Evolutionary conservation across 2,113 vertebrate species (phyloP).

Genomic region (Rhinolophus ferrumequinum): DNA sequence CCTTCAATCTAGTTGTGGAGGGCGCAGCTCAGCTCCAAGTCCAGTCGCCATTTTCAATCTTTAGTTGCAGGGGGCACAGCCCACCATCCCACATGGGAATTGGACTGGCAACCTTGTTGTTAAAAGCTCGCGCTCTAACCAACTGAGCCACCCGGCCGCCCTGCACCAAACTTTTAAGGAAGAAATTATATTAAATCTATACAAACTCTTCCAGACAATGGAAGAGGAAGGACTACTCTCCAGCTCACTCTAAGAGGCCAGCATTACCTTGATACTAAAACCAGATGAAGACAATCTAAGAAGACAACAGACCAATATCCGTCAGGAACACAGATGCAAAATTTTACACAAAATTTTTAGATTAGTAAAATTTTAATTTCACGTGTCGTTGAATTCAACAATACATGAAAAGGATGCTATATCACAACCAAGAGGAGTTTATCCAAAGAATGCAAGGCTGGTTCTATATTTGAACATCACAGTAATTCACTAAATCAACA

Average conservation of each 20-base stretch:
- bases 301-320: not conserved
- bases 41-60: too few species aligned
- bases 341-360: slow-evolving; percentile 7
- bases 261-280: not conserved
- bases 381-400: not conserved
- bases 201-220: not conserved
- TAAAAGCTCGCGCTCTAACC: too few species aligned
- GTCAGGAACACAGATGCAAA: not conserved
- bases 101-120: too few species aligned
- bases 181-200: not conserved
- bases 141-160: too few species aligned
- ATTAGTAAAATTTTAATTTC: slow-evolving; percentile 30
- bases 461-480: slow-evolving; percentile 1
- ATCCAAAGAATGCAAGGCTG: slow-evolving; percentile 10
- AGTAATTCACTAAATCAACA: not conserved
- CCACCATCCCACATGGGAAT: too few species aligned
- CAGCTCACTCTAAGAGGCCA: not conserved
- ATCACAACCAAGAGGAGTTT: not conserved
- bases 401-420: not conserved
- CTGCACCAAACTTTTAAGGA: not conserved
- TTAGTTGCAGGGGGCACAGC: too few species aligned
- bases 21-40: too few species aligned
- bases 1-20: too few species aligned
- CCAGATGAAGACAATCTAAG: not conserved
- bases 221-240: not conserved